phyloP scores from a whole-genome alignment of 92 coral and sea anemone genomes.

The Paragorgia papillata region DNA sequence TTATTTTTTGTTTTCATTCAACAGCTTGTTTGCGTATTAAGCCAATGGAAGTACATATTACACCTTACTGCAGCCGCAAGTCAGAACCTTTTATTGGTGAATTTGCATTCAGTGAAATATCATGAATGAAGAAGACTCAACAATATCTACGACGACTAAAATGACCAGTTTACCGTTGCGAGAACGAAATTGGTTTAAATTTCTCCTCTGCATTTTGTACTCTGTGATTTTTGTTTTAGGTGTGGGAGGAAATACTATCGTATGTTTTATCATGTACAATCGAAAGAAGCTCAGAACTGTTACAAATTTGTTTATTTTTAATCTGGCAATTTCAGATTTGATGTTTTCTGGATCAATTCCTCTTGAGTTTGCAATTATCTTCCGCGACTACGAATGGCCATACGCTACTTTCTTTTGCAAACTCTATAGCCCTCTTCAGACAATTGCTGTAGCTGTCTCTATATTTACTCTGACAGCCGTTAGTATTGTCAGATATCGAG shows the following conservation, averaged over 20 bases:
- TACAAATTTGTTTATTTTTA: conserved; percentile 86
- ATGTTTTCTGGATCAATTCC: conserved; percentile 90
- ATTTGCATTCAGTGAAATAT: no score
- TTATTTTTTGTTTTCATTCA: no score
- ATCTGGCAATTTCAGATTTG: conserved; percentile 87
- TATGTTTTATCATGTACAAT: conserved; percentile 69
- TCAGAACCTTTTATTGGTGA: no score
- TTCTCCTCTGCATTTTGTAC: conserved; percentile 50
- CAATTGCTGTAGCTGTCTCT: conserved; percentile 81
- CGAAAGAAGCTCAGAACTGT: conserved; percentile 84
- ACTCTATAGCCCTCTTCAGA: conserved; percentile 81
- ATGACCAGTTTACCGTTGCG: background rate
- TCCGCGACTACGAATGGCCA: conserved; percentile 87
- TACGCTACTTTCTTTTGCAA: conserved; percentile 88
- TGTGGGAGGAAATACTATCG: conserved; percentile 75
- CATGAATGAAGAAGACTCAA: background rate
- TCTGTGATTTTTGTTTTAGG: conserved; percentile 75
- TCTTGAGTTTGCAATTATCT: conserved; percentile 89
- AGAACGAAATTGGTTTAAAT: conserved; percentile 10
- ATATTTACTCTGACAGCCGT: conserved; percentile 91
- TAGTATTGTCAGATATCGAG: conserved; percentile 88
- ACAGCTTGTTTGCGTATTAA: no score
- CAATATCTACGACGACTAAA: background rate
- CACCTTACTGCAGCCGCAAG: no score
- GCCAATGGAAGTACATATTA: no score